Percentiles rank a stretch among this genome's conserved stretches.
Evolutionary conservation across 2,888 invertebrate genomes (phyloP).

Genomic region (Tridacna gigas): DNA sequence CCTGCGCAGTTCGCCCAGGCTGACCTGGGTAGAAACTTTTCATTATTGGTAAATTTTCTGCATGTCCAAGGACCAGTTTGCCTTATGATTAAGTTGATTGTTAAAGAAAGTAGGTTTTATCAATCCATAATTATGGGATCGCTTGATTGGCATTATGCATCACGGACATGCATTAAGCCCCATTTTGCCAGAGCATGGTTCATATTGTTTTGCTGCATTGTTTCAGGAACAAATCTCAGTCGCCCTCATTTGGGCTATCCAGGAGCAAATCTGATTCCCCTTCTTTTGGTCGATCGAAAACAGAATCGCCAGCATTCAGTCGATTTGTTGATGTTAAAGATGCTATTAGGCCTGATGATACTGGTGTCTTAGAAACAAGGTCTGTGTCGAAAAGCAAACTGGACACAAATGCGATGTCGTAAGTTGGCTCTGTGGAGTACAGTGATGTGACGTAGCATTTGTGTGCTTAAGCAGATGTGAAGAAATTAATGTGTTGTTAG

Average conservation of each 20-base stretch:
- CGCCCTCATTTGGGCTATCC: conserved; percentile 63
- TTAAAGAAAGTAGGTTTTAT: too few relatives aligned
- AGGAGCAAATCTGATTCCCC: conserved; percentile 64
- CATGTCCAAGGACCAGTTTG: too few relatives aligned
- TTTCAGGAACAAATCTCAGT: conserved; percentile 64
- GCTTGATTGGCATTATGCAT: too few relatives aligned
- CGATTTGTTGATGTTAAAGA: conserved; percentile 42
- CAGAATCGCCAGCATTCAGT: conserved; percentile 68
- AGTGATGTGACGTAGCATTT: background rate
- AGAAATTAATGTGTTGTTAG: background rate
- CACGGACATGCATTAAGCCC: too few relatives aligned
- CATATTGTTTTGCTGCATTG: background rate
- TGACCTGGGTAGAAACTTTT: too few relatives aligned
- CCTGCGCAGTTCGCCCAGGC: too few relatives aligned
- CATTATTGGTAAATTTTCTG: too few relatives aligned
- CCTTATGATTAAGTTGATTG: too few relatives aligned
- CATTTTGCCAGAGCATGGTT: too few relatives aligned
- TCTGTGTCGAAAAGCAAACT: conserved; percentile 26
- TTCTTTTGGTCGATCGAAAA: conserved; percentile 57
- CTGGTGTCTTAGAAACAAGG: conserved; percentile 55
- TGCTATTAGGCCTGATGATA: conserved; percentile 58
- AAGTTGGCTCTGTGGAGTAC: conserved; percentile 34
- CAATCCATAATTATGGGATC: too few relatives aligned
- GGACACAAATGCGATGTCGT: conserved; percentile 50
- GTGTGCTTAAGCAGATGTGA: background rate